Evolutionary conservation across 1,140 invertebrate species (phyloP).

Genomic region (Pissodes strobi): DNA sequence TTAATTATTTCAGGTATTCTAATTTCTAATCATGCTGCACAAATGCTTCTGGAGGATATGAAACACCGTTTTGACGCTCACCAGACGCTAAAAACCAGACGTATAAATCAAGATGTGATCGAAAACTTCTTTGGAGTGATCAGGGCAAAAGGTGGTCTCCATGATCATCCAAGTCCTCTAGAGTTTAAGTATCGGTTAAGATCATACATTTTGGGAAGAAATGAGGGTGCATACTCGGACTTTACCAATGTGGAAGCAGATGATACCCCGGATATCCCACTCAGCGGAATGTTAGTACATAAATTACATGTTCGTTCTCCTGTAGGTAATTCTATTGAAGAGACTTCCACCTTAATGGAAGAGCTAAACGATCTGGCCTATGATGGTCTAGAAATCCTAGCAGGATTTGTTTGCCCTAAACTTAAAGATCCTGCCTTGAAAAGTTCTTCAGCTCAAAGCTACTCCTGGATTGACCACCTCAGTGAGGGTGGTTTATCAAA

Average conservation of each 20-base stretch:
- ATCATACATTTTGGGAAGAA: slow-evolving; percentile 25
- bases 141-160: slow-evolving; percentile 38
- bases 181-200: too few species aligned
- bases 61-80: slow-evolving; percentile 1
- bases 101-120: slow-evolving; percentile 46
- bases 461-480: background rate
- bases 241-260: slow-evolving; percentile 24
- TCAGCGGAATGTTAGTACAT: too few species aligned
- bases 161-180: slow-evolving; percentile 39
- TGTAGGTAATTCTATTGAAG: too few species aligned
- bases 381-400: too few species aligned
- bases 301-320: too few species aligned
- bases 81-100: slow-evolving; percentile 1
- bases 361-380: too few species aligned
- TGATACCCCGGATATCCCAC: slow-evolving; percentile 17
- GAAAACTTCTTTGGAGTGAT: slow-evolving; percentile 50
- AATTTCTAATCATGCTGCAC: background rate
- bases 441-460: background rate
- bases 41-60: slow-evolving; percentile 2
- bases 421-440: background rate
- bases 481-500: background rate
- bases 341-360: too few species aligned
- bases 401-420: background rate
- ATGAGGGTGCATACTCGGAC: slow-evolving; percentile 36
- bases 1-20: slow-evolving; percentile 1